Evolutionary conservation across 2,888 invertebrate genomes (phyloP), one percentile per base, ranked within the genome.

Genomic region (Zygogramma bicolorata): DNA sequence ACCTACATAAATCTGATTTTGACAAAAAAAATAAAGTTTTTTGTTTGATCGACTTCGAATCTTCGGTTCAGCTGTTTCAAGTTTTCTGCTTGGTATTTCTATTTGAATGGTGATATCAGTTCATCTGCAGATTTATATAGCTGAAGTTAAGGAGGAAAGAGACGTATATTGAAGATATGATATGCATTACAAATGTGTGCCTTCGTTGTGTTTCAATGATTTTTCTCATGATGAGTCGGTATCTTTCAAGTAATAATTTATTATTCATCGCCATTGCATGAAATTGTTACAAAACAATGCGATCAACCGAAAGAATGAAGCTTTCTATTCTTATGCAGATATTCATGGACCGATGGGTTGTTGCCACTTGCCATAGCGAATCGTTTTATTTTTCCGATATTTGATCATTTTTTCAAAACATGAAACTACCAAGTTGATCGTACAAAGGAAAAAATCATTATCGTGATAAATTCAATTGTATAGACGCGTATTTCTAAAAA

Each of bases 281-380:
- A 18, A 49, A 63, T 29, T 15, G 31, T 63, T 63, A 63, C 46
- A 58, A 58, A 58, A 66, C 58, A 66, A 58, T 58, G 66, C 38
- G 31, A 57, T 40, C 53, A 25, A 49, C 66, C 34, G 58, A 31
- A 57, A 7, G 13, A 66, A 66, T 58, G 58, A 15, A 66, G 29
- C 58, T 57, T 66, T 49, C 66, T 66, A 66, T 66, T 63, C 18
- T 46, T 53, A 38, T 40, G 46, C 13, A 29, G 15, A 46, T 31
- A 18, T 46, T 46, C n/a, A 46, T 29, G 63, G 63, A 49, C 27
- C 20, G 46, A 15, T 63, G 20, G n/a, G 25, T 13, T 63, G 10
- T 42, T 62, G 15, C 42, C 27, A n/a, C n/a, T 53, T 53, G 25
- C 22, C 22, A 27, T 2, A 53, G n/a, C 25, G 53, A 25, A 53